Base-by-base conservation (phyloP, 1,140 invertebrate species). In the Dendroctonus valens region DNA sequence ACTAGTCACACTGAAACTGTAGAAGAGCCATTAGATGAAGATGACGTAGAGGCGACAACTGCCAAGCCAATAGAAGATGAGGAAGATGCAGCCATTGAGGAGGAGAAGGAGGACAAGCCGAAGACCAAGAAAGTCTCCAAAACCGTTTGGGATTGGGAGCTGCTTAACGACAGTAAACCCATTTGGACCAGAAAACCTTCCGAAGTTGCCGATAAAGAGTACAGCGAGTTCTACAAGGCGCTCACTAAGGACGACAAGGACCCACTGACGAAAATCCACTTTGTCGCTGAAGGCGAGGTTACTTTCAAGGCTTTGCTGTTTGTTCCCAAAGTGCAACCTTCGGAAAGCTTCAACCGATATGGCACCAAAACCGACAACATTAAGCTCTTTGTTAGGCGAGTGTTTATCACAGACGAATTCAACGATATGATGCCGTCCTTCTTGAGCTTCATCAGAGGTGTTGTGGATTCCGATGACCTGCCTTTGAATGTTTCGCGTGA, bases 341-440 rank as follows among this genome's bases (percentile, higher is more conserved):
- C 87, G n/a, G 96, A 99, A 78, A 90, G 88, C 68, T 98, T 98
- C 84, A 96, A 95, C 78, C 89, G 90, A 76, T 98, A 98, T 76
- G 97, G 96, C 66, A 93, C 94, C 64, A 92, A 92, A 70, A 89
- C 89, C 3, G 95, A 98, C 77, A 93, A 96, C 78, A 98, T 98
- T 72, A 98, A 98, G 82, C 81, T 98, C 41, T 99, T 96, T 77
- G 97, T 99, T 9, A 85, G 97, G 69, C 84, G 97, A 65, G 97
- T 99, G 11, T 99, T 99, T 80, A 99, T 99, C 79, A 99, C 97
- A 11, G 97, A 99, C 74, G 95, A 99, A 82, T 99, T 99, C 82
- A 95, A 96, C 76, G 97, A 99, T 76, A 95, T 99, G 90, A 94
- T 99, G 89, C 98, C 98, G 54, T 98, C 96, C 78, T 99, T 99